Evolutionary conservation across 2,797 vertebrate species (phyloP).

Genomic region (Gallinago nigripennis): DNA sequence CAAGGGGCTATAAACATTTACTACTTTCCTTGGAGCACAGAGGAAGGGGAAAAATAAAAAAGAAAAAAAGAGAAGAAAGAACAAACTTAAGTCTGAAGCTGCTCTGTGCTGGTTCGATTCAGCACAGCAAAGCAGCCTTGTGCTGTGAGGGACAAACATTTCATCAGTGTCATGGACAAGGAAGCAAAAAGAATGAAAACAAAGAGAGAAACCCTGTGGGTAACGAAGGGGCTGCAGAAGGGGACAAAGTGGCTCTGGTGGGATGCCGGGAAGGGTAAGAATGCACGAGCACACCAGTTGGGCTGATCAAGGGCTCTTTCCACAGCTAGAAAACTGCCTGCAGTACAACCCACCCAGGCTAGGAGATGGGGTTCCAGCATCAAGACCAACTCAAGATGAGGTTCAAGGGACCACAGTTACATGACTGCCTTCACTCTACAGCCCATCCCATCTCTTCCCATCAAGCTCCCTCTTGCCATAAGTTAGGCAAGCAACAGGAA

Average conservation of each 20-base stretch:
- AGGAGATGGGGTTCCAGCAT: background rate
- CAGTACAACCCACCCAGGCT: background rate
- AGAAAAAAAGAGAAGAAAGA: background rate
- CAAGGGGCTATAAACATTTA: slow-evolving; percentile 28
- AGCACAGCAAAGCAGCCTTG: background rate
- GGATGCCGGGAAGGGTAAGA: background rate
- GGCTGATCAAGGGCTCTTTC: background rate
- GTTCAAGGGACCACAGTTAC: background rate
- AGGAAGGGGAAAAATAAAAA: background rate
- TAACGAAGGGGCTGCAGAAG: background rate
- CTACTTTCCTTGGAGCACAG: slow-evolving; percentile 13
- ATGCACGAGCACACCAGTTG: background rate
- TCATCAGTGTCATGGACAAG: background rate
- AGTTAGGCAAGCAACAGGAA: background rate
- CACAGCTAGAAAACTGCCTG: background rate
- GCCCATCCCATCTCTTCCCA: background rate
- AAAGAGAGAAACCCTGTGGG: background rate
- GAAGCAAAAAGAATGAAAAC: background rate
- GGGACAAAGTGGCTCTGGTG: background rate
- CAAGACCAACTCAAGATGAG: background rate
- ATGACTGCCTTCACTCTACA: fast-evolving
- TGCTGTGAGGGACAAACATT: background rate
- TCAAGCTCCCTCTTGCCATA: background rate
- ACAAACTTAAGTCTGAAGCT: background rate
- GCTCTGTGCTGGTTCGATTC: background rate